phyloP scores from a whole-genome alignment of 2,797 vertebrate genomes.

The Trematomus bernacchii region DNA sequence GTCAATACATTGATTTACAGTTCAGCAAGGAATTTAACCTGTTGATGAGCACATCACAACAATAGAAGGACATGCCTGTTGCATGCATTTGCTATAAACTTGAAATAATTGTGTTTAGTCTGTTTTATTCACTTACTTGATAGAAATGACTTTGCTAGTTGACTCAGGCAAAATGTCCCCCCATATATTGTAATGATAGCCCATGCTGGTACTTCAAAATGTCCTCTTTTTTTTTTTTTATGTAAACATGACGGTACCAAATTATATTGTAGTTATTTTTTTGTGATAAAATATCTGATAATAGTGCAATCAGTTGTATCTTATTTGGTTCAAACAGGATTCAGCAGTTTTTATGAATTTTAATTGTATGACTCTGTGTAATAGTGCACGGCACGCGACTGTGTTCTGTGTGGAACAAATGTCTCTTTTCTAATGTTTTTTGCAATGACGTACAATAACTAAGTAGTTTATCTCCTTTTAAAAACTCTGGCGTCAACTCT shows the following conservation, averaged over 20 bases:
- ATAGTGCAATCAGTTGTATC: not conserved
- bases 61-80: not conserved
- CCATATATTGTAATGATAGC: not conserved
- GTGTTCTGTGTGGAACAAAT: not conserved
- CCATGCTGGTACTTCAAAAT: not conserved
- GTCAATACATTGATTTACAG: not conserved
- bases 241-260: not conserved
- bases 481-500: not conserved
- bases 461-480: not conserved
- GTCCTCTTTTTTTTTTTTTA: not conserved
- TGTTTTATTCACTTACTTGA: not conserved
- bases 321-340: constrained; percentile 17
- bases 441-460: not conserved
- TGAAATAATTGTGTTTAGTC: not conserved
- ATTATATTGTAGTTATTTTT: not conserved
- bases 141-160: not conserved
- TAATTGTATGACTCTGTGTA: constrained; percentile 19
- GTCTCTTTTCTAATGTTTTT: constrained; percentile 8
- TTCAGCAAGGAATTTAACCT: not conserved
- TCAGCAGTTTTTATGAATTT: not conserved
- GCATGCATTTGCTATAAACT: not conserved
- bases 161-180: too few species aligned
- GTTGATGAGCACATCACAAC: not conserved
- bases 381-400: not conserved
- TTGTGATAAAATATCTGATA: not conserved